Evolutionary conservation across 2,113 vertebrate genomes (phyloP).

Genomic region (Sturnira hondurensis): DNA sequence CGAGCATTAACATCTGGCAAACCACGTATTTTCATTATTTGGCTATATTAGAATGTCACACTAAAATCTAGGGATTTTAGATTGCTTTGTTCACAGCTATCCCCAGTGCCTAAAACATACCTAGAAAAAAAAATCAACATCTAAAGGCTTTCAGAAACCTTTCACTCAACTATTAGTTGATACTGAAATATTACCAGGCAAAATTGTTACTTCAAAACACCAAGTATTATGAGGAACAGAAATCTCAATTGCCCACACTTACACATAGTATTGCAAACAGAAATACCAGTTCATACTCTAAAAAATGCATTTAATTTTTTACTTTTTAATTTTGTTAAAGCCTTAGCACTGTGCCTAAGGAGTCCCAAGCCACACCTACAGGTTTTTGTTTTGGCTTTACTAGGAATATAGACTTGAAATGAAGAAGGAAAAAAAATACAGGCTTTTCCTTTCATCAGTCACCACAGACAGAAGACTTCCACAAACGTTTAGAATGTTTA

Average conservation of each 20-base stretch:
- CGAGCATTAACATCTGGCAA: neutral
- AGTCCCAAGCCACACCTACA: neutral
- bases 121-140: neutral
- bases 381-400: neutral
- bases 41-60: neutral
- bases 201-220: neutral
- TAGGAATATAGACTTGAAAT: neutral
- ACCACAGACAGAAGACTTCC: neutral
- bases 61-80: neutral
- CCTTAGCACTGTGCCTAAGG: neutral
- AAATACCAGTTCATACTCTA: neutral
- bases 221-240: neutral
- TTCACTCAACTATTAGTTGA: neutral
- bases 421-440: neutral
- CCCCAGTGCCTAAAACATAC: neutral
- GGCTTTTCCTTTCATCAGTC: constrained; percentile 8
- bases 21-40: neutral
- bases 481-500: neutral
- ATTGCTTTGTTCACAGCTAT: neutral
- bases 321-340: neutral
- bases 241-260: neutral
- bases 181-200: neutral
- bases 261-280: neutral
- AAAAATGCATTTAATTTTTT: neutral
- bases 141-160: neutral